Evolutionary conservation across 2,113 vertebrate species (phyloP), one percentile per base, ranked within the genome.

Genomic region (Shinisaurus crocodilurus): DNA sequence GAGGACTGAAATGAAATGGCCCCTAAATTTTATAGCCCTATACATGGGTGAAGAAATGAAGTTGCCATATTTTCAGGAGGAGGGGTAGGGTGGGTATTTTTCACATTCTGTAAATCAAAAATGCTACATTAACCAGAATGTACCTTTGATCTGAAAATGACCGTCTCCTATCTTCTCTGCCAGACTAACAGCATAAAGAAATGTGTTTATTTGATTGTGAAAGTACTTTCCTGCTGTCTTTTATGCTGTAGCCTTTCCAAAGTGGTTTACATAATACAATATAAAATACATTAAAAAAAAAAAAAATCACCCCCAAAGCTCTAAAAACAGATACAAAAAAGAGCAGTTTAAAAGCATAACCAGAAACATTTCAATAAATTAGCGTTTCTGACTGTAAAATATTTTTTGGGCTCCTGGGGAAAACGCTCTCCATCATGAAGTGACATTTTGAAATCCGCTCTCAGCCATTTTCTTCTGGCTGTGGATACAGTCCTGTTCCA

Each of bases 401-500:
- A 82, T 8, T 83, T 27, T 29, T 1, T 25, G 7, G 37, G n/a
- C 40, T 40, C n/a, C 60, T 65, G 18, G 25, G 34, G 43, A 70
- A 70, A 63, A 7, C n/a, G 8, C 15, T 48, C 29, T n/a, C 60
- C 45, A 1, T 29, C 29, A 45, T 45, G 37, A 69, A 85, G 27
- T 48, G 20, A 20, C 10, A 86, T 54, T 70, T 32, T 57, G 18
- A 72, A 23, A 48, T 72, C 50, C 15, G 27, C 3, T 29, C 1
- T 50, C 70, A 45, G 1, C 50, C 70, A 65, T 34, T 16, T 77
- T 88, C 15, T 50, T 2, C 0, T 50, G 29, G 27, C n/a, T n/a
- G 48, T 20, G 34, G 43, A 29, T 69, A 67, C 2, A 54, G 23
- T 9, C 50, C 0, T 0, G 6, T 90, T 84, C 67, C 67, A 25